A percentile compares a stretch with the other conserved stretches of the same genome.
phyloP scores from a whole-genome alignment of 2,888 invertebrate genomes.

The Dione juno region DNA sequence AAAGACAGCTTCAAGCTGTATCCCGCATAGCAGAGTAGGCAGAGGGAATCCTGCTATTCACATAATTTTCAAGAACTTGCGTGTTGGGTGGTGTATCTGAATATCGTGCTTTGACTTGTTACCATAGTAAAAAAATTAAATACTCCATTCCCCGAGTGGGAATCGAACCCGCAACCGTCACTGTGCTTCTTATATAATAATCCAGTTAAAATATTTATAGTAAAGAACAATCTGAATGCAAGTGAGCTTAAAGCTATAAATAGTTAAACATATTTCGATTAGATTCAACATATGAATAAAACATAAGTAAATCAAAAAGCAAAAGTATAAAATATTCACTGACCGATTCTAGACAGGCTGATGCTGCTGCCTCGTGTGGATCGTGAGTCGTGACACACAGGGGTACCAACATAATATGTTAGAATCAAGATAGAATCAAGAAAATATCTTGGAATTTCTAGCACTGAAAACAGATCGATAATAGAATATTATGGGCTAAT shows the following conservation, averaged over 20 bases:
- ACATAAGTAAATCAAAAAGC: conserved; percentile 18
- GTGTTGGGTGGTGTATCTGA: too few species aligned
- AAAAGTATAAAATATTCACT: conserved; percentile 24
- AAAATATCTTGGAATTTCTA: not conserved
- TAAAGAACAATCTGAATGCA: conserved; percentile 1
- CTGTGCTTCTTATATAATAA: not conserved
- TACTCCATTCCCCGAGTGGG: too few species aligned
- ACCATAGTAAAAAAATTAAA: too few species aligned
- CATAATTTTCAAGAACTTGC: too few species aligned
- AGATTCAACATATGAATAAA: conserved; percentile 15
- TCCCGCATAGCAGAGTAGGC: too few species aligned
- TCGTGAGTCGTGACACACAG: not conserved
- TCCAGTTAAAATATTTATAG: not conserved
- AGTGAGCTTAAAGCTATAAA: conserved; percentile 6
- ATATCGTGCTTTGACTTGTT: too few species aligned
- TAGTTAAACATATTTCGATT: conserved; percentile 16
- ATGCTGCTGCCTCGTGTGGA: not conserved
- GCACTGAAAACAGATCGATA: too few species aligned
- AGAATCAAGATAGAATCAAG: not conserved
- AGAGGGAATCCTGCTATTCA: too few species aligned
- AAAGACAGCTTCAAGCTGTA: too few species aligned
- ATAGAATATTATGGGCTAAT: too few species aligned
- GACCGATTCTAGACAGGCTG: conserved; percentile 3
- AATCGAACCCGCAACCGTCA: too few species aligned
- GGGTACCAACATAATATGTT: not conserved